A percentile compares a stretch with the other conserved stretches of the same genome.
Conservation (phyloP, 2,113 vertebrate species). For the Pycnonotus jocosus region DNA sequence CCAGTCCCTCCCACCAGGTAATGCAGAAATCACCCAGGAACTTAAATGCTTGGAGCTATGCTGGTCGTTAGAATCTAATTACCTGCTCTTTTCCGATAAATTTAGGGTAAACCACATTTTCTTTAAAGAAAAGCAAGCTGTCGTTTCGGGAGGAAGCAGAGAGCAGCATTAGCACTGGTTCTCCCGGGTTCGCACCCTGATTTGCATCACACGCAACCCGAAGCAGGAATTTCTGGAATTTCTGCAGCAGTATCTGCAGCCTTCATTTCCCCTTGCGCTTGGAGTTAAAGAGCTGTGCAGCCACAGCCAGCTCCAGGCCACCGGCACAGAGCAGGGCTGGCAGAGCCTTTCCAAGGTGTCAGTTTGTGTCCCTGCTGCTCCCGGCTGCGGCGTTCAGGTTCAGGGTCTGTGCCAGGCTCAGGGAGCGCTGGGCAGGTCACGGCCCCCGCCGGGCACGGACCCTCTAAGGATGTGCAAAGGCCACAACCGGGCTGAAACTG, state of each 20-base stretch:
- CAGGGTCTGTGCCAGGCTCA: not conserved
- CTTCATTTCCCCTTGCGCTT: not conserved
- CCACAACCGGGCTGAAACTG: not conserved
- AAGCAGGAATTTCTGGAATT: conserved; percentile 57
- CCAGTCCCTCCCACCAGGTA: not conserved
- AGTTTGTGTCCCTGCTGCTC: not conserved
- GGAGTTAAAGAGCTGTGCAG: not conserved
- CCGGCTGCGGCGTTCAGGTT: rapidly evolving
- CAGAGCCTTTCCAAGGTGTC: rapidly evolving
- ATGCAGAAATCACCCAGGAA: not conserved
- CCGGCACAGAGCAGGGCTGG: rapidly evolving
- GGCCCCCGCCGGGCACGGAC: not conserved
- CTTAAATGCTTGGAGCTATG: not conserved
- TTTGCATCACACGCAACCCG: not conserved
- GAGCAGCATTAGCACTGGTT: not conserved
- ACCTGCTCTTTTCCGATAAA: not conserved
- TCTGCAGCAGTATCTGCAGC: conserved; percentile 17
- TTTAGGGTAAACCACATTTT: not conserved
- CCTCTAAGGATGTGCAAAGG: not conserved
- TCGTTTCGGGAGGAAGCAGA: not conserved
- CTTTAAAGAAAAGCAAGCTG: not conserved
- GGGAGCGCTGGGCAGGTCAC: too few relatives aligned
- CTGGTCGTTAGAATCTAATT: not conserved
- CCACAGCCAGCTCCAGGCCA: not conserved
- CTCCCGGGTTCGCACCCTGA: not conserved